Percentiles rank a stretch among this genome's conserved stretches.
Evolutionary conservation across 1,140 invertebrate species (phyloP).

Genomic region (Onthophagus taurus): DNA sequence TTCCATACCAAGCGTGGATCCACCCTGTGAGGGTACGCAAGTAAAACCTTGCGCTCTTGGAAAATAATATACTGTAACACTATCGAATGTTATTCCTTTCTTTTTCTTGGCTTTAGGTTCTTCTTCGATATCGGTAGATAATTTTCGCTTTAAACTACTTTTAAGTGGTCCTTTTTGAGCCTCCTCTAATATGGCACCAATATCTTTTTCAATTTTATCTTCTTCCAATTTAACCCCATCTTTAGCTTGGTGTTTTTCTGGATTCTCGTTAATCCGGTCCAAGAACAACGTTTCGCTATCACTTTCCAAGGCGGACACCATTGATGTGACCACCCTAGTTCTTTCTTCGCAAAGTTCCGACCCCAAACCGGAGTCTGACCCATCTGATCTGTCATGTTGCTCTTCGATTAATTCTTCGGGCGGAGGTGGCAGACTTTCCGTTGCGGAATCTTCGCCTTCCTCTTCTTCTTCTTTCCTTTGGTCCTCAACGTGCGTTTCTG

Average conservation of each 20-base stretch:
- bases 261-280: conserved; percentile 40
- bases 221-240: conserved; percentile 1
- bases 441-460: conserved; percentile 35
- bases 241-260: conserved; percentile 19
- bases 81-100: conserved; percentile 77
- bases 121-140: conserved; percentile 36
- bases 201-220: conserved; percentile 19
- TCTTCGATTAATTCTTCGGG: conserved; percentile 30
- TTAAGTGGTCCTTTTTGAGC: conserved; percentile 29
- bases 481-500: conserved; percentile 15
- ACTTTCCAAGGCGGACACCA: conserved; percentile 39
- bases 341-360: conserved; percentile 39
- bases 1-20: conserved; percentile 94
- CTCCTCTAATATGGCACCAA: conserved; percentile 27
- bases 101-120: conserved; percentile 55
- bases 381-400: conserved; percentile 52
- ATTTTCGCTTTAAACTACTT: conserved; percentile 48
- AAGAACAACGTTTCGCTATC: conserved; percentile 45
- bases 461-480: conserved; percentile 17
- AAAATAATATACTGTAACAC: conserved; percentile 93
- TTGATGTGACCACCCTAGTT: conserved; percentile 34
- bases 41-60: conserved; percentile 93
- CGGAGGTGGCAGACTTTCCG: conserved; percentile 34
- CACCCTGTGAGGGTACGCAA: conserved; percentile 93
- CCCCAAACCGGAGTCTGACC: conserved; percentile 66